Evolutionary conservation across 1,140 invertebrate genomes (phyloP), one percentile per base, ranked within the genome.

Genomic region (Eubasilissa regina): DNA sequence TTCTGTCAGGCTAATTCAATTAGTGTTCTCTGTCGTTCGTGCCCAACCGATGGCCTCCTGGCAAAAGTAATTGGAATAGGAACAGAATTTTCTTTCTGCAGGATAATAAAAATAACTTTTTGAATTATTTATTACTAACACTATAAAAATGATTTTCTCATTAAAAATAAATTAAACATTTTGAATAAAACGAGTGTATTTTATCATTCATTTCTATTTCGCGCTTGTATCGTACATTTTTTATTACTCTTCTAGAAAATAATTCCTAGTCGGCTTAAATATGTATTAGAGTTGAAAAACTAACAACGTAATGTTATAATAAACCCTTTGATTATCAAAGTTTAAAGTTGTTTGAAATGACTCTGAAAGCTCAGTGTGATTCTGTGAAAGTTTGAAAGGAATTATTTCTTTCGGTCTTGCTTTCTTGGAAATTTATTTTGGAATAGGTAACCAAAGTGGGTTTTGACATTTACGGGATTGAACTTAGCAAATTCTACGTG

Each of bases 1-100:
- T 62, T 62, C 21, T 62, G 17, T 62, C 17, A 62, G 21, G 72
- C n/a, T 75, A 75, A 75, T 75, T 75, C 72, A 75, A 58, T 75
- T 75, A 25, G 55, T 19, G 72, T 75, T 53, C 53, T 19, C 51
- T 75, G 51, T 75, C 72, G 72, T 12, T 56, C 17, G 51, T 21
- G 4, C 19, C 25, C 43, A 8, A 0, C n/a, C n/a, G 12, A 4
- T 68, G 3, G 3, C 4, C 64, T 4, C 0, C n/a, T 68, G 64
- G 13, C 64, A 45, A 25, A 17, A 47, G 64, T 68, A 68, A 68
- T 45, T 68, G 64, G 17, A 62, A 62, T 21, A 62, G 12, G 58
- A 21, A 62, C 25, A 62, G 13, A 19, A 19, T 62, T 55, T 55
- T 55, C n/a, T 55, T 55, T 55, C n/a, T 17, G 53, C 7, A 55